Base-by-base conservation (phyloP, 2,797 vertebrate genomes). In the Aphelocoma californica region DNA sequence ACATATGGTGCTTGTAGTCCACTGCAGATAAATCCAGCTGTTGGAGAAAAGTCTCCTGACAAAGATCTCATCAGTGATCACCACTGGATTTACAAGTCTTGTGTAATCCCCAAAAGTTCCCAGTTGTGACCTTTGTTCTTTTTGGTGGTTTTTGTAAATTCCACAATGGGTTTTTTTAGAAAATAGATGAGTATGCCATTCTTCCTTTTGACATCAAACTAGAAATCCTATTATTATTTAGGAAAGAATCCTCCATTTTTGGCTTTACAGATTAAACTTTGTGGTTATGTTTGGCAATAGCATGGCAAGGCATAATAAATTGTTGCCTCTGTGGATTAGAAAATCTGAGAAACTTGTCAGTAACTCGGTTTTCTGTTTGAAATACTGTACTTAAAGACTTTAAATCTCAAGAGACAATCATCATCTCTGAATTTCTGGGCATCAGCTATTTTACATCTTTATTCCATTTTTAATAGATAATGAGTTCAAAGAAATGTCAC, bases 381-480 rank as follows among this genome's bases (percentile, higher is more conserved):
- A 92, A 93, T 70, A 47, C 1, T 54, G 25, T 73, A 67, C 44
- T 57, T 66, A 23, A 56, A 81, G 38, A 45, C 70, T 56, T 91
- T n/a, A 74, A 87, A 82, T 65, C 73, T 92, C 71, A 86, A 77
- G 50, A 91, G 29, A 81, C 10, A 79, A 64, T 34, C 29, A 48
- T 25, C 7, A 54, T 36, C 29, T 88, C 66, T 51, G 72, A 70
- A 44, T 85, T 92, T 90, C 87, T 88, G 42, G 60, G n/a, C 66
- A 69, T 69, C 72, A 81, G 64, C 26, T 86, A 81, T 62, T 90
- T 91, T 70, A 73, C 21, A n/a, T 75, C 36, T 81, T 91, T 91
- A 83, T 88, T 93, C 44, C 5, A 66, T 92, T 96, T 93, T 91
- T 90, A 93, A 93, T 81, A 90, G 32, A 50, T 23, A 95, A 87